A percentile compares a stretch with the other conserved stretches of the same genome.
phyloP scores from a whole-genome alignment of 2,113 vertebrate species.

The Orycteropus afer region DNA sequence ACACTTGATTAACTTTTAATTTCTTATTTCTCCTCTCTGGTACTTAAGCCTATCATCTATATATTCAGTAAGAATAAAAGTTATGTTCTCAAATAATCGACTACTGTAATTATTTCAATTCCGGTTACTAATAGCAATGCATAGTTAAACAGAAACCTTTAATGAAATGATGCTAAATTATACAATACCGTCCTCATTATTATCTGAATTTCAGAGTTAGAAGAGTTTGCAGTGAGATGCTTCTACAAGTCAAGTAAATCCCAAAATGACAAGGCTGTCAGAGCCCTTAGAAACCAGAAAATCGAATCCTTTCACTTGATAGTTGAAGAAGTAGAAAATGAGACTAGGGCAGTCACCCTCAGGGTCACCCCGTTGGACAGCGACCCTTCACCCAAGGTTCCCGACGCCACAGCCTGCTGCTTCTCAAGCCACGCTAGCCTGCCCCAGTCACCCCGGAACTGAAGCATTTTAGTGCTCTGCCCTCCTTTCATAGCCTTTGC shows the following conservation, averaged over 20 bases:
- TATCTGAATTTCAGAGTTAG: not conserved
- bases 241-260: not conserved
- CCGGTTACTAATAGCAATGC: not conserved
- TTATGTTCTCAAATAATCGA: not conserved
- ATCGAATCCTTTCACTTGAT: not conserved
- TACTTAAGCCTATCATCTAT: not conserved
- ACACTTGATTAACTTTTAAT: not conserved
- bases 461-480: not conserved
- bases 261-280: not conserved
- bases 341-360: not conserved
- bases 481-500: not conserved
- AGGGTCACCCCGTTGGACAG: not conserved
- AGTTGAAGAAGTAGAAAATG: not conserved
- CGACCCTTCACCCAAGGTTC: not conserved
- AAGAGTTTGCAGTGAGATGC: not conserved
- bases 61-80: not conserved
- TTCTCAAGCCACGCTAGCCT: not conserved
- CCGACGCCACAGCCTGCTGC: not conserved
- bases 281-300: not conserved
- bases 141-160: not conserved
- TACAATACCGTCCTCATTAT: not conserved
- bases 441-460: not conserved
- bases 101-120: slow-evolving; percentile 1
- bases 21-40: not conserved
- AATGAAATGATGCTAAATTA: not conserved